Conservation (phyloP, 2,113 vertebrate species). For the Heterocephalus glaber region DNA sequence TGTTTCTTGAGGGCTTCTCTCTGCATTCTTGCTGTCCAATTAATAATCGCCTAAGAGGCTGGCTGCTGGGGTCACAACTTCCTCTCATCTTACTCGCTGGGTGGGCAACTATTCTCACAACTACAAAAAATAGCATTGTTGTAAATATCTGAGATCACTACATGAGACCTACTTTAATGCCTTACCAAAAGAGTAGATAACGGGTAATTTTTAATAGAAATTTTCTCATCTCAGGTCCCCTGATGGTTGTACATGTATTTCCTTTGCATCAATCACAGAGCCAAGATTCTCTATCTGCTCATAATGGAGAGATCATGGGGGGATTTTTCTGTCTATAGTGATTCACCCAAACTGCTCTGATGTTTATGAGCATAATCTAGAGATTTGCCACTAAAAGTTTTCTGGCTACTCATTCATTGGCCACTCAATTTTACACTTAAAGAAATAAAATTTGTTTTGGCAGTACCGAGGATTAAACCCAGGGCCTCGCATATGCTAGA, state of each 20-base stretch:
- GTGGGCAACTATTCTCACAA: background rate
- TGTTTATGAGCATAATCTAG: background rate
- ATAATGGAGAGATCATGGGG: background rate
- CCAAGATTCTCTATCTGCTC: slow-evolving; percentile 12
- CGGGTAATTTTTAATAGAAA: background rate
- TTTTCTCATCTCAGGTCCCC: background rate
- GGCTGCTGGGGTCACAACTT: background rate
- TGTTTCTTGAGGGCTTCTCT: background rate
- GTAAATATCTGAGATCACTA: background rate
- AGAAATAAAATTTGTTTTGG: background rate
- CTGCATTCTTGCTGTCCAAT: background rate
- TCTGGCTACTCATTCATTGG: background rate
- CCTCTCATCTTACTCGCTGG: background rate
- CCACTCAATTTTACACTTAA: background rate
- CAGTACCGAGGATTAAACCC: background rate
- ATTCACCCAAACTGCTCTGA: background rate
- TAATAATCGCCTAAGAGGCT: background rate
- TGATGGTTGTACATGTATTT: background rate
- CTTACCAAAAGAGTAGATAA: background rate
- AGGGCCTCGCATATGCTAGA: background rate
- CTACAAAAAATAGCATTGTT: background rate
- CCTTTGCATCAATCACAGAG: background rate
- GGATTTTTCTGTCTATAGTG: background rate
- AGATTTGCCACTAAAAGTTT: background rate
- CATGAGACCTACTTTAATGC: background rate